These are phyloP conservation scores for Neodon shergylaensis DNA, from an alignment of 2,113 vertebrate genomes.

Conservation along the genomic window DNA sequence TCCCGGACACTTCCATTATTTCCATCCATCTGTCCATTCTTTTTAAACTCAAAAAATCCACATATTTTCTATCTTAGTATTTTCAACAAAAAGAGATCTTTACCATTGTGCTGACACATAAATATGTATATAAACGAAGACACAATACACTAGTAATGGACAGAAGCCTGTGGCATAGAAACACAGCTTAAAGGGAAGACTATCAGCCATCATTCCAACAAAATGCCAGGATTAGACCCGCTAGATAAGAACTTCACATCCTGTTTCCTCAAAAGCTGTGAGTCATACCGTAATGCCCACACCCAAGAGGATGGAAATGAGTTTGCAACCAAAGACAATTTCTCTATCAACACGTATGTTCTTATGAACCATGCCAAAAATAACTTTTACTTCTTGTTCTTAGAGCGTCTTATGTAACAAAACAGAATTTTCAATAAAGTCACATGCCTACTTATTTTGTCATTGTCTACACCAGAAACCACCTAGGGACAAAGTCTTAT, in stretches of 20 bases:
- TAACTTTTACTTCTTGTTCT: background rate
- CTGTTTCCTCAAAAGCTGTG: background rate
- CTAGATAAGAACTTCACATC: background rate
- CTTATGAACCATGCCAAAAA: background rate
- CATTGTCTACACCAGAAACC: background rate
- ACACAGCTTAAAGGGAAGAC: background rate
- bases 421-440: background rate
- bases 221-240: background rate
- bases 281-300: background rate
- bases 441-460: background rate
- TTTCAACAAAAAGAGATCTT: background rate
- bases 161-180: background rate
- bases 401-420: background rate
- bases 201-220: background rate
- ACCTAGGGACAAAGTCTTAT: background rate
- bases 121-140: background rate
- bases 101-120: background rate
- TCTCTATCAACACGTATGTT: background rate
- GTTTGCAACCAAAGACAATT: slow-evolving; percentile 19
- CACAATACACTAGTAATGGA: background rate
- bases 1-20: background rate
- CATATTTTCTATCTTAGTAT: background rate
- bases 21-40: background rate
- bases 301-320: background rate
- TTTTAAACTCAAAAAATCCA: background rate